Conservation (phyloP, 92 coral and sea anemone genomes). For the Parazoanthus swiftii region DNA sequence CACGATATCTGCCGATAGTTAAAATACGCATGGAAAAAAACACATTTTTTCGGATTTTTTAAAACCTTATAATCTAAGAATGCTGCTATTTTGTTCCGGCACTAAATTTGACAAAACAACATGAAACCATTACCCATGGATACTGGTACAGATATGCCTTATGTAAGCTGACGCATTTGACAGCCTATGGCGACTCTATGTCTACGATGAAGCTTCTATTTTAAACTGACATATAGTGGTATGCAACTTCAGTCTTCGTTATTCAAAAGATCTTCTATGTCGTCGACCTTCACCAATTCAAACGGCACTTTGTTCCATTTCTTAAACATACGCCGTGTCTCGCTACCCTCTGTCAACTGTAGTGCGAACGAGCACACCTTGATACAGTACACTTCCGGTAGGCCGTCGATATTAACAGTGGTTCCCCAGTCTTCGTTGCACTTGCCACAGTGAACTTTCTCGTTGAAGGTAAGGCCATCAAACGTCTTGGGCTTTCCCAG, state of each 20-base stretch:
- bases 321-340: constrained; percentile 41
- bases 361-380: constrained; percentile 67
- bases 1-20: too few relatives aligned
- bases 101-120: too few relatives aligned
- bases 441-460: constrained; percentile 60
- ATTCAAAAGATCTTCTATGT: constrained; percentile 6
- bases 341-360: constrained; percentile 19
- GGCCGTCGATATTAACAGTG: constrained; percentile 53
- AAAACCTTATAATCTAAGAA: too few relatives aligned
- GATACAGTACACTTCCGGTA: constrained; percentile 68
- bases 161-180: too few relatives aligned
- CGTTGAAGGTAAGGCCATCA: constrained; percentile 58
- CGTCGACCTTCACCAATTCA: constrained; percentile 45
- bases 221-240: neutral
- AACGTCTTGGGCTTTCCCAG: constrained; percentile 33
- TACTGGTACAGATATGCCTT: too few relatives aligned
- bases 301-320: constrained; percentile 84
- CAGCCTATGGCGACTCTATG: too few relatives aligned
- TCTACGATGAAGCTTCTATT: too few relatives aligned
- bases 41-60: too few relatives aligned
- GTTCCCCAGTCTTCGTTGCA: constrained; percentile 85
- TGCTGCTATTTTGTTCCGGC: too few relatives aligned
- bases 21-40: too few relatives aligned
- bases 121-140: too few relatives aligned
- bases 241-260: neutral